Evolutionary conservation across 2,797 vertebrate genomes (phyloP), one percentile per base, ranked within the genome.

Genomic region (Carduelis carduelis): DNA sequence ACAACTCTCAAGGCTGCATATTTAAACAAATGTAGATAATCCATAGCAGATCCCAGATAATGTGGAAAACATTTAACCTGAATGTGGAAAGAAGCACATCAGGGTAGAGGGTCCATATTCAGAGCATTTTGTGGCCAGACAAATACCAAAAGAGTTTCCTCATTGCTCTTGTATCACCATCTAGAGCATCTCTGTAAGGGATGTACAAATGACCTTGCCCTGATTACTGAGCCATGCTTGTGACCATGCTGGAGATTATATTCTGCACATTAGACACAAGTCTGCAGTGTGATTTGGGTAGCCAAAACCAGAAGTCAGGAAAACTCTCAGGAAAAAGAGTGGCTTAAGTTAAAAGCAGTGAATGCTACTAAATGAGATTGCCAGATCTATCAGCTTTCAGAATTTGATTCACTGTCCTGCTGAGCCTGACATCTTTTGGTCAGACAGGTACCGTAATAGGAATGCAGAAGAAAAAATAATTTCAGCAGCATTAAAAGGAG

Each of bases 1-100:
- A 27, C 52, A 76, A 37, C 14, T 55, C 26, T 37, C 28, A 70
- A 3, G 2, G 32, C 23, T 90, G 35, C 35, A 32, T 74, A 57
- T 82, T 93, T 89, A 74, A 91, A 90, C 47, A 92, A 46, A 84
- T 30, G 56, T 35, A 90, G 63, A 68, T 66, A 81, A 90, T 68
- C 65, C 68, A 74, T 11, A 70, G 41, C 27, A 91, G 66, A 55
- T 47, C 66, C 46, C 60, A 64, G 44, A 39, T 46, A 70, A 77
- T 11, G 32, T 15, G 37, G 60, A 70, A 94, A 70, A 56, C 53
- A 68, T 27, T 47, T 63, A 11, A 82, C 68, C 19, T 65, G 46
- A 74, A 82, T 39, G 22, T 49, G 47, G 53, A 74, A 83, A 60
- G 53, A 43, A 59, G 1, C 6, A 10, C 39, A 50, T 15, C 15